These are phyloP conservation scores for Pygocentrus nattereri DNA, from an alignment of 2,797 vertebrate species.

Conservation along the genomic window DNA sequence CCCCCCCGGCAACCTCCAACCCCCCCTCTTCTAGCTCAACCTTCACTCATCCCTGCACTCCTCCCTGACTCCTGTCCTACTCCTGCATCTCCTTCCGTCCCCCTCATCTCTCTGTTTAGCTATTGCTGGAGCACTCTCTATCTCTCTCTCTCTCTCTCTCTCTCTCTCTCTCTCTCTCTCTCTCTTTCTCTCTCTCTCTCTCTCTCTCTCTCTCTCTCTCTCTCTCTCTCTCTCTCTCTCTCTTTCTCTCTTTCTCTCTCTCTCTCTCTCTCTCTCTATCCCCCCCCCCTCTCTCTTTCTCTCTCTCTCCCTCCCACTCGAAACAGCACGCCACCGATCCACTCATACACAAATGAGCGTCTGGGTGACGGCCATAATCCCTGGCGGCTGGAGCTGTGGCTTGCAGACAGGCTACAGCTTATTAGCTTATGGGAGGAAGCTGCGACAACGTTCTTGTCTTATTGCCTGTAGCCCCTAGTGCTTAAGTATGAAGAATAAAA, in stretches of 20 bases:
- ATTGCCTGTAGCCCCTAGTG: conserved; percentile 36
- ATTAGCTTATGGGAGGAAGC: conserved; percentile 59
- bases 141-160: conserved; percentile 40
- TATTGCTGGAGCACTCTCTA: conserved; percentile 43
- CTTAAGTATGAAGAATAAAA: conserved; percentile 44
- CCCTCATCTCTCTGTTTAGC: conserved; percentile 37
- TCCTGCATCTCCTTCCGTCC: conserved; percentile 52
- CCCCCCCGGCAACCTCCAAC: conserved; percentile 36
- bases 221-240: conserved; percentile 37
- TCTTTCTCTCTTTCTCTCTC: conserved; percentile 40
- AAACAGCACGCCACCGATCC: conserved; percentile 58
- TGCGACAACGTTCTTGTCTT: conserved; percentile 40
- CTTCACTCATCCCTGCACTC: conserved; percentile 59
- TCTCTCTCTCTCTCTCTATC: conserved; percentile 25
- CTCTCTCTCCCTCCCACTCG: conserved; percentile 41
- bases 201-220: too few species aligned
- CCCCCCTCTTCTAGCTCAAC: conserved; percentile 38
- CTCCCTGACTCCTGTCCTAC: conserved; percentile 55
- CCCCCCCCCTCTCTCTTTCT: conserved; percentile 39
- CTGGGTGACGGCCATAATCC: conserved; percentile 59
- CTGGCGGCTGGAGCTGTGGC: conserved; percentile 45
- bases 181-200: conserved; percentile 20
- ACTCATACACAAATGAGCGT: conserved; percentile 64
- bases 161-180: conserved; percentile 39
- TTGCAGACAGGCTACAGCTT: conserved; percentile 53